phyloP scores from a whole-genome alignment of 2,113 vertebrate genomes.

The Phocoena phocoena region DNA sequence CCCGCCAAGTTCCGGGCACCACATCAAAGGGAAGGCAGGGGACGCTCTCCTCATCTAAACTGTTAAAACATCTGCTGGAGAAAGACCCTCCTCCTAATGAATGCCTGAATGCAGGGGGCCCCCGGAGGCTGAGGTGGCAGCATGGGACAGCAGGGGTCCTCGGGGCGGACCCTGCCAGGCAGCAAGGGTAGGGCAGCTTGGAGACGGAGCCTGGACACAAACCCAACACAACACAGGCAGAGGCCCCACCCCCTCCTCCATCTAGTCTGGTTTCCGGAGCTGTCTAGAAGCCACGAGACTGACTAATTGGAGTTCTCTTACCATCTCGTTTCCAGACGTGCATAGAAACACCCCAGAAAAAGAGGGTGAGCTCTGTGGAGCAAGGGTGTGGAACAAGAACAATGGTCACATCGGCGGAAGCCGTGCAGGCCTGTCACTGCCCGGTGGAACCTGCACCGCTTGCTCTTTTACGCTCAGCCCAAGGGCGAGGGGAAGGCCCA shows the following conservation, averaged over 20 bases:
- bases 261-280: conserved; percentile 32
- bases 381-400: not conserved
- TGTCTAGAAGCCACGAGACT: conserved; percentile 45
- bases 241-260: not conserved
- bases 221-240: not conserved
- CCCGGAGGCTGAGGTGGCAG: not conserved
- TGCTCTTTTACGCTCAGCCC: not conserved
- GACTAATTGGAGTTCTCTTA: conserved; percentile 31
- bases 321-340: not conserved
- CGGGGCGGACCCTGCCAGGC: not conserved
- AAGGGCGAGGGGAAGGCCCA: not conserved
- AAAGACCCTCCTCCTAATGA: not conserved
- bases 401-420: fast-evolving
- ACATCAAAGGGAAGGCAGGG: not conserved
- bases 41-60: not conserved
- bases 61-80: not conserved
- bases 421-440: not conserved
- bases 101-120: not conserved
- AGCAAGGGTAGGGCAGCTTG: not conserved
- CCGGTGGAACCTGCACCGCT: not conserved
- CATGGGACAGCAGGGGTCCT: not conserved
- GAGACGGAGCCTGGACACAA: not conserved
- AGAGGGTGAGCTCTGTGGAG: not conserved
- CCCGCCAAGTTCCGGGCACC: not conserved
- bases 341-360: conserved; percentile 8